Evolutionary conservation across 2,888 invertebrate genomes (phyloP).

Genomic region (Sipha maydis): DNA sequence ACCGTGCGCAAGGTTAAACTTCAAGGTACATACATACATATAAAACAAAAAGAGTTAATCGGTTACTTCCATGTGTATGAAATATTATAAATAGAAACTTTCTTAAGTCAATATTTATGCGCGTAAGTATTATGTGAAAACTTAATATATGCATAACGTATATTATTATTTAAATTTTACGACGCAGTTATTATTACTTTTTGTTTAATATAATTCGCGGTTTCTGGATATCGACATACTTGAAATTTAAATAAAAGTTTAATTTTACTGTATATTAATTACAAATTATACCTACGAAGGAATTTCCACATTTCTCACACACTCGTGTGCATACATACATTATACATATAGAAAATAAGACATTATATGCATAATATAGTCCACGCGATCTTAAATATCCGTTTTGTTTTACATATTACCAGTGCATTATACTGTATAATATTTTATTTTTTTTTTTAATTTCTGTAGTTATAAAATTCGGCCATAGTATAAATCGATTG

Average conservation of each 20-base stretch:
- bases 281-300: neutral
- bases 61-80: neutral
- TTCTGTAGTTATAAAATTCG: too few species aligned
- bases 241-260: neutral
- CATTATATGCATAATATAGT: too few species aligned
- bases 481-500: too few species aligned
- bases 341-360: too few species aligned
- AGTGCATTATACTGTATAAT: too few species aligned
- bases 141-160: neutral
- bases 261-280: neutral
- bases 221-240: too few species aligned
- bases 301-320: neutral
- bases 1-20: neutral
- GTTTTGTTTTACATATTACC: too few species aligned
- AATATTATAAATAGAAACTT: neutral
- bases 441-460: too few species aligned
- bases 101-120: neutral
- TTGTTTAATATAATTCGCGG: too few species aligned
- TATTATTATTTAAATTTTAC: neutral
- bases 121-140: neutral
- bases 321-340: neutral
- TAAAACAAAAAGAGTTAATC: neutral
- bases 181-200: neutral
- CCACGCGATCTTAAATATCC: too few species aligned
- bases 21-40: too few species aligned